Base-by-base conservation (phyloP, 2,797 vertebrate genomes). In the Manis crassicaudata region DNA sequence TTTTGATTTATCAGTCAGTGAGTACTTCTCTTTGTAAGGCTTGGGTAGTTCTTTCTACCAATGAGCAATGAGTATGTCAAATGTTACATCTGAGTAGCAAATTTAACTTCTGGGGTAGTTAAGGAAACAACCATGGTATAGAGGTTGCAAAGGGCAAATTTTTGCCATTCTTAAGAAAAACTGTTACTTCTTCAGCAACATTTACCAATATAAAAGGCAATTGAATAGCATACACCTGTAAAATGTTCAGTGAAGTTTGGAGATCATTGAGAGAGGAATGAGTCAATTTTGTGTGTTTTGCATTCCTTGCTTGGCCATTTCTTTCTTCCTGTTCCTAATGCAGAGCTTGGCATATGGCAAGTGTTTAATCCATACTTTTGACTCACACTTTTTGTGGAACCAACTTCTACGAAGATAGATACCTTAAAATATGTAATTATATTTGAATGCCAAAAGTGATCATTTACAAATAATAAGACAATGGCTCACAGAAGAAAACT, bases 381-480 rank as follows among this genome's bases (percentile, higher is more conserved):
- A 76, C 58, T 94, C 82, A 92, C 62, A 18, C 40, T 95, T 68
- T 84, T 77, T 35, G 5, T 95, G 27, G 25, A 73, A 80, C 37
- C 32, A 72, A 20, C 76, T 87, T 89, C 65, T 83, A 70, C 25
- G n/a, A 92, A 95, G 50, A 58, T 37, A 87, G 40, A 43, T 80
- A 79, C 58, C 40, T 58, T 93, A 52, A 96, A 89, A 76, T 52
- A 56, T 9, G 23, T 43, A 32, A 79, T 80, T 87, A 37, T 79
- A 84, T 94, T 75, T 94, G 76, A 90, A 83, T 77, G 46, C 70
- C 37, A n/a, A 88, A 88, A 77, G 27, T 87, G 76, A 88, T 56
- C 50, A 65, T 84, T 92, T 82, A 90, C 52, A 92, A 96, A 88
- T 73, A 83, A 62, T 67, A 43, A 10, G 37, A 68, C 43, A 87